Evolutionary conservation across 2,797 vertebrate species (phyloP), one percentile per base, ranked within the genome.

Genomic region (Pempheris klunzingeri): DNA sequence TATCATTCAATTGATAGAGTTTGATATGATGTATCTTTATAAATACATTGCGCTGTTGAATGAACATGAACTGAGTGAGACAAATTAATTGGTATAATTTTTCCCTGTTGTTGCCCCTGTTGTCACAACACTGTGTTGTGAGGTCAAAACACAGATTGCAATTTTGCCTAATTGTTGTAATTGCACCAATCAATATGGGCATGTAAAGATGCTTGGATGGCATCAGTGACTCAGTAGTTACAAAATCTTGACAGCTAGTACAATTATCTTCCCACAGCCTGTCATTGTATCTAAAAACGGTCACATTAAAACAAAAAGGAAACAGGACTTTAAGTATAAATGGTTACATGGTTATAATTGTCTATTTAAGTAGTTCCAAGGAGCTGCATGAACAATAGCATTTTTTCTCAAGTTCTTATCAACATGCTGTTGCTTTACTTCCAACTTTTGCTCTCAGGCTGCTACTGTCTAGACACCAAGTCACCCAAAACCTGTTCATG

Each of bases 401-500:
- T 0, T 49, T 46, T 11, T 65, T 53, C n/a, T 46, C 24, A 47
- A 41, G 24, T 24, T 68, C 46, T 49, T 26, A 68, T 71, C 17
- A 52, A 47, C 32, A 63, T 50, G 53, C 14, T 68, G 32, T 62
- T n/a, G 44, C 22, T 71, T 64, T 46, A 14, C 39, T 63, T 76
- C 26, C 17, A 11, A 24, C 34, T 32, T 57, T 34, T 38, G n/a
- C 55, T 78, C 69, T 84, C 73, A 41, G 69, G 64, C 68, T 83
- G 85, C 74, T 88, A 84, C 86, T 18, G 91, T 93, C 92, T 92
- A 92, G 93, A 94, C 92, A 64, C 18, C 30, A 60, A 63, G 92
- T 91, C 73, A 92, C 86, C 84, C 74, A 88, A 92, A 90, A 91
- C 92, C 86, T 83, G 64, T 60, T 43, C 76, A 68, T 85, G 67